phyloP scores from a whole-genome alignment of 2,888 invertebrate species.

The Ramazzottius varieornatus region DNA sequence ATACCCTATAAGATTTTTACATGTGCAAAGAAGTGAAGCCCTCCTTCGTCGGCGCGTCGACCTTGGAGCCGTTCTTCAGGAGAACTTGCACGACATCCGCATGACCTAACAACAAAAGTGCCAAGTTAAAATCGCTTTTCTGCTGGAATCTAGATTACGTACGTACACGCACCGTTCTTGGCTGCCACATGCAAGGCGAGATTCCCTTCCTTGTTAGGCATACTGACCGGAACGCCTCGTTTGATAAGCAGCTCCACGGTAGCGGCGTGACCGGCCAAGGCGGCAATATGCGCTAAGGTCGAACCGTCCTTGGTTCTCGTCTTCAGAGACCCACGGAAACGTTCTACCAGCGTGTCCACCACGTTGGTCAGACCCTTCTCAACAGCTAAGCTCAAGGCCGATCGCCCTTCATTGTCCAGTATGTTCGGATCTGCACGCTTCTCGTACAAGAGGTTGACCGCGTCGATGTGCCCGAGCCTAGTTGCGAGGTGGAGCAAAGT shows the following conservation, averaged over 20 bases:
- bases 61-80: background rate
- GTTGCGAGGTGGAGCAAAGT: constrained; percentile 8
- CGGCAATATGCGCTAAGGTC: background rate
- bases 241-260: background rate
- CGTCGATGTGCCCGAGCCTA: constrained; percentile 6
- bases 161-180: background rate
- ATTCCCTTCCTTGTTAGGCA: background rate
- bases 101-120: background rate
- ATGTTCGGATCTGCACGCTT: constrained; percentile 6
- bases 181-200: background rate
- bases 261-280: background rate
- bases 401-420: constrained; percentile 27
- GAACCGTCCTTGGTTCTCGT: background rate
- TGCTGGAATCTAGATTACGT: background rate
- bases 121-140: background rate
- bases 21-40: constrained; percentile 88
- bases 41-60: background rate
- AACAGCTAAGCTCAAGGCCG: constrained; percentile 65
- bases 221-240: background rate
- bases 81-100: background rate
- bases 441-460: constrained; percentile 6
- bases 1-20: no score
- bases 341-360: constrained; percentile 45
- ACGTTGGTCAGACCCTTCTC: constrained; percentile 54
- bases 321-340: background rate